Conservation (phyloP, 2,888 invertebrate species). For the Drymonia ruficornis region DNA sequence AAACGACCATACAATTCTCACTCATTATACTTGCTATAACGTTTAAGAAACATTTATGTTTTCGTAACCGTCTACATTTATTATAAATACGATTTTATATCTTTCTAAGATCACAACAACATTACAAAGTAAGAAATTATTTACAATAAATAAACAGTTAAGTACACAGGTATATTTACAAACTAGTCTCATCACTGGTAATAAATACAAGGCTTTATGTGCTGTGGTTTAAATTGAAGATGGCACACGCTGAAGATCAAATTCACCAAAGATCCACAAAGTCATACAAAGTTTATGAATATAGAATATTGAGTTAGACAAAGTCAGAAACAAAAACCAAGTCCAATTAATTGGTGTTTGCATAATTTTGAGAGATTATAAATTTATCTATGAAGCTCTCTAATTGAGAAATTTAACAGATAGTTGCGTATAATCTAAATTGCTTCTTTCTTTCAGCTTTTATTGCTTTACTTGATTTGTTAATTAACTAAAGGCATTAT, state of each 20-base stretch:
- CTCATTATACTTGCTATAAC: conserved; percentile 70
- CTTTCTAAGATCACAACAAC: conserved; percentile 76
- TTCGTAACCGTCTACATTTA: conserved; percentile 47
- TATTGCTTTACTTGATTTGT: too few relatives aligned
- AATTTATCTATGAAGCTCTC: too few relatives aligned
- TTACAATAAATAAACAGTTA: conserved; percentile 72
- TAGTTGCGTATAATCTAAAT: too few relatives aligned
- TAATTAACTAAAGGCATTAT: too few relatives aligned
- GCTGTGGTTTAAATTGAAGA: conserved; percentile 16
- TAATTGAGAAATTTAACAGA: too few relatives aligned
- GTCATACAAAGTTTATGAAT: neutral
- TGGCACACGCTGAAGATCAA: neutral
- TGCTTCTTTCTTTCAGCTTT: too few relatives aligned
- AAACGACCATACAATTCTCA: conserved; percentile 56
- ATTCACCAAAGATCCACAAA: neutral
- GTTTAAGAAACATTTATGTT: conserved; percentile 66
- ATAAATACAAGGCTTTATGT: conserved; percentile 44
- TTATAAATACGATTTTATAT: conserved; percentile 55
- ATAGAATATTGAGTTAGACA: too few relatives aligned
- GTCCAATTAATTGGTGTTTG: too few relatives aligned
- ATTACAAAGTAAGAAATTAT: conserved; percentile 63
- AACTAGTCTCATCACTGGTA: conserved; percentile 57
- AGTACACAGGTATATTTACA: conserved; percentile 64
- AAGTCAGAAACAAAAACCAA: too few relatives aligned
- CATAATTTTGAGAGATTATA: too few relatives aligned